phyloP scores from a whole-genome alignment of 2,113 vertebrate species.

The Acrocephalus kingi region DNA sequence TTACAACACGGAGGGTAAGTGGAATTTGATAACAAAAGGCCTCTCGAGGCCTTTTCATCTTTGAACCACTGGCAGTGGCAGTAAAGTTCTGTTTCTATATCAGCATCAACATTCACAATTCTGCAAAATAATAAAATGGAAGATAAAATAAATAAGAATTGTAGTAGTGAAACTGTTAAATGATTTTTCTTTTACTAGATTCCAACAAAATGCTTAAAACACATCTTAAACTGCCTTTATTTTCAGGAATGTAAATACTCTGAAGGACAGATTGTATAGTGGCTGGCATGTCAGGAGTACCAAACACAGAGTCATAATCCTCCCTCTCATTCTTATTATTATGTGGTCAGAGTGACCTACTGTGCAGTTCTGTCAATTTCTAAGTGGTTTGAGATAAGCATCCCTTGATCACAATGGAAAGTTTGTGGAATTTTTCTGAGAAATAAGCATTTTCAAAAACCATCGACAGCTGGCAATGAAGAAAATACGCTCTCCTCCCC shows the following conservation, averaged over 20 bases:
- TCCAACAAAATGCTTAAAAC: slow-evolving; percentile 21
- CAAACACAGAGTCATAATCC: background rate
- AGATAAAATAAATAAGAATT: slow-evolving; percentile 51
- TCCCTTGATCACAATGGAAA: slow-evolving; percentile 34
- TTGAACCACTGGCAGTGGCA: slow-evolving; percentile 32
- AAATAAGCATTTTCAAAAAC: slow-evolving; percentile 40
- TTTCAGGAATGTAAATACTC: slow-evolving; percentile 53
- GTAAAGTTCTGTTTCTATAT: slow-evolving; percentile 13
- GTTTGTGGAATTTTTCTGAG: slow-evolving; percentile 27
- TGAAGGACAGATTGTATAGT: background rate
- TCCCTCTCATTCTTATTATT: background rate
- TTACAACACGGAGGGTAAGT: slow-evolving; percentile 40
- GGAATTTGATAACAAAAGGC: slow-evolving; percentile 65
- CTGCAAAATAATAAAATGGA: background rate
- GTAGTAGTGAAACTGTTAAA: background rate
- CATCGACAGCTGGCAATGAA: background rate
- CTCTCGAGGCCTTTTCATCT: slow-evolving; percentile 43
- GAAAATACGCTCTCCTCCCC: background rate
- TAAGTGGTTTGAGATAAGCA: slow-evolving; percentile 36
- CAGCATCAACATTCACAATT: background rate
- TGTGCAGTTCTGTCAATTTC: background rate
- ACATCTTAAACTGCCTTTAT: background rate
- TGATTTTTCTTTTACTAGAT: slow-evolving; percentile 14
- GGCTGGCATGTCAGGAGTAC: background rate
- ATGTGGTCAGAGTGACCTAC: slow-evolving; percentile 32